These are phyloP conservation scores for Colostygia pectinataria DNA, from an alignment of 2,888 invertebrate genomes.

Conservation along the genomic window DNA sequence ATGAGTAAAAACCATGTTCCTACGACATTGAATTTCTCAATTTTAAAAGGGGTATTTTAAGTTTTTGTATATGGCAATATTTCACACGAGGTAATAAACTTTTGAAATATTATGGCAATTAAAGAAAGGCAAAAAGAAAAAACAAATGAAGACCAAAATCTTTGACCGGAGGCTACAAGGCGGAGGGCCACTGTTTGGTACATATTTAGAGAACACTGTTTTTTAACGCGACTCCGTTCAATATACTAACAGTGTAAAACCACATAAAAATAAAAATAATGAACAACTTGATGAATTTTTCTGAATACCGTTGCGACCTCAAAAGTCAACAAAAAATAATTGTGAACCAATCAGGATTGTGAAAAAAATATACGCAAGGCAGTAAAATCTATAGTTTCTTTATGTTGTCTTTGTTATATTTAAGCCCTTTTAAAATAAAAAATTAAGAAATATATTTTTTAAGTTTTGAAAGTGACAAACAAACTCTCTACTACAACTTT, in stretches of 20 bases:
- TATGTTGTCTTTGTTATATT: too few species aligned
- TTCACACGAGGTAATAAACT: constrained; percentile 57
- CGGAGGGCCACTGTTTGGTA: constrained; percentile 76
- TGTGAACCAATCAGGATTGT: too few species aligned
- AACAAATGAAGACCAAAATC: constrained; percentile 65
- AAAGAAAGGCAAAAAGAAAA: constrained; percentile 62
- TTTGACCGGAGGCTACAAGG: constrained; percentile 57
- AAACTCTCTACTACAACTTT: neutral
- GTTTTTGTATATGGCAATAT: constrained; percentile 47
- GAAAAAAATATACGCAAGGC: too few species aligned
- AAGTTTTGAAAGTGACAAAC: constrained; percentile 6
- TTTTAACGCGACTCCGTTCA: constrained; percentile 8
- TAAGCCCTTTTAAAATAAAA: too few species aligned
- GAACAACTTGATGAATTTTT: too few species aligned
- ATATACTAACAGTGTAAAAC: too few species aligned
- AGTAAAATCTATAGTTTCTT: too few species aligned
- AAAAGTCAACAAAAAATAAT: too few species aligned
- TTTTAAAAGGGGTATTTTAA: constrained; percentile 24
- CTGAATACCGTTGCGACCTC: too few species aligned
- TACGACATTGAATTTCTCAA: constrained; percentile 29
- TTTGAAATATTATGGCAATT: constrained; percentile 70
- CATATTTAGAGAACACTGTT: constrained; percentile 52
- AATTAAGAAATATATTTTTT: neutral
- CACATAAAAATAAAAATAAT: too few species aligned
- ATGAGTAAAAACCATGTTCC: constrained; percentile 20